A percentile compares a stretch with the other conserved stretches of the same genome.
phyloP scores from a whole-genome alignment of 2,888 invertebrate species.

The Cordilura impudica region DNA sequence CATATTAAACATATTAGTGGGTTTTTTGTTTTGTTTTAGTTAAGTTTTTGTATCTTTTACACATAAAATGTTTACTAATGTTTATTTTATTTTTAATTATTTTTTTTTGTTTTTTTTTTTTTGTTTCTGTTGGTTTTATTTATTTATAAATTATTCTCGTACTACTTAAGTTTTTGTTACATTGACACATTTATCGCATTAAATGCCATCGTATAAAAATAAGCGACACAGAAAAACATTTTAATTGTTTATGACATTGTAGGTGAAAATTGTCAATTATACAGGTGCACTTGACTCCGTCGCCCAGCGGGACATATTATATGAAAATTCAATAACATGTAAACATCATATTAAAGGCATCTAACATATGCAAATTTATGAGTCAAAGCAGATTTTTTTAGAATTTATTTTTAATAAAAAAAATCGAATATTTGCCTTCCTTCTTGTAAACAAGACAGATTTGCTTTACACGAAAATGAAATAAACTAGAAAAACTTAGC shows the following conservation, averaged over 20 bases:
- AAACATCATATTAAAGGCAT: background rate
- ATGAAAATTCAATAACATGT: background rate
- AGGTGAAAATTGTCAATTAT: slow-evolving; percentile 59
- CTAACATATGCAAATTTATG: too few relatives aligned
- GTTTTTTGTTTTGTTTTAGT: background rate
- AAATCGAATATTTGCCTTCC: too few relatives aligned
- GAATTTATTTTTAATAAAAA: too few relatives aligned
- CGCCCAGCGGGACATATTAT: background rate
- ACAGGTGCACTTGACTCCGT: slow-evolving; percentile 51
- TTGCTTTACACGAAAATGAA: too few relatives aligned
- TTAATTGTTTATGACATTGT: slow-evolving; percentile 75
- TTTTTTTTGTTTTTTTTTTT: slow-evolving; percentile 1
- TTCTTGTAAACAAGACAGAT: too few relatives aligned
- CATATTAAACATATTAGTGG: background rate
- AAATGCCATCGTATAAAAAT: slow-evolving; percentile 48
- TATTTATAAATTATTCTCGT: slow-evolving; percentile 28
- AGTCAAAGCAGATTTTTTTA: too few relatives aligned
- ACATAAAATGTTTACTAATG: slow-evolving; percentile 44
- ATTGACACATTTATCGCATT: slow-evolving; percentile 71
- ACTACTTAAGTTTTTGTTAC: slow-evolving; percentile 63
- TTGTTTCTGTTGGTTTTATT: slow-evolving; percentile 29
- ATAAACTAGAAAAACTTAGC: too few relatives aligned
- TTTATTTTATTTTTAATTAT: slow-evolving; percentile 28
- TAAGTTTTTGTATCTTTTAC: slow-evolving; percentile 49
- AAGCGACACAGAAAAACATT: slow-evolving; percentile 63